phyloP scores from a whole-genome alignment of 2,113 vertebrate genomes.

The Ophthalmolycus amberensis region DNA sequence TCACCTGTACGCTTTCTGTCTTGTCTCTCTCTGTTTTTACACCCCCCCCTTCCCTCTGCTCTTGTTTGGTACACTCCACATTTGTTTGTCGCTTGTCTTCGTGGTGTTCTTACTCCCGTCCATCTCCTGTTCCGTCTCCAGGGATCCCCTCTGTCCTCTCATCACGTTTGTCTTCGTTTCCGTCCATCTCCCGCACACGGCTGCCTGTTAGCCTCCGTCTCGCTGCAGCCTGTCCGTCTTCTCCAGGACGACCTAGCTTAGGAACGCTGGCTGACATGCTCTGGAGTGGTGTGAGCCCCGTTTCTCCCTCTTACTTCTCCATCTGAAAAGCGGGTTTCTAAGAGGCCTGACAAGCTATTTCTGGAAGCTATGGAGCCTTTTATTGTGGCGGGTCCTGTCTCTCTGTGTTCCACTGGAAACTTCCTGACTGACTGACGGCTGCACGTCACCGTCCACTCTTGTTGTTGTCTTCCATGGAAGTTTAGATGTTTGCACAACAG shows the following conservation, averaged over 20 bases:
- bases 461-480: not conserved
- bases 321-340: constrained; percentile 26
- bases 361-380: constrained; percentile 21
- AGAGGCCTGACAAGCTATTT: constrained; percentile 40
- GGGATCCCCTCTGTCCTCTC: constrained; percentile 20
- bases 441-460: not conserved
- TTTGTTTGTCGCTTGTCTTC: constrained; percentile 15
- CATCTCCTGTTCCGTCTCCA: not conserved
- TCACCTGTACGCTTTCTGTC: constrained; percentile 47
- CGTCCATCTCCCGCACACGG: constrained; percentile 24
- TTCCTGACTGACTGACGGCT: constrained; percentile 10
- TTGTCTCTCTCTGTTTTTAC: constrained; percentile 3
- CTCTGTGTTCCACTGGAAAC: constrained; percentile 10
- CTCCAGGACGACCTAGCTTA: constrained; percentile 49
- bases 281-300: not conserved
- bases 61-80: not conserved
- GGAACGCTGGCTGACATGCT: constrained; percentile 35
- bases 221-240: constrained; percentile 39
- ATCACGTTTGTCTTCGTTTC: constrained; percentile 1
- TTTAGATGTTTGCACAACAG: not conserved
- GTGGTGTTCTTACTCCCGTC: constrained; percentile 12
- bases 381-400: constrained; percentile 9
- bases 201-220: constrained; percentile 35
- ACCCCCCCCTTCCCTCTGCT: not conserved
- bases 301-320: not conserved